phyloP scores from a whole-genome alignment of 2,113 vertebrate genomes.

The Trogon surrucura region DNA sequence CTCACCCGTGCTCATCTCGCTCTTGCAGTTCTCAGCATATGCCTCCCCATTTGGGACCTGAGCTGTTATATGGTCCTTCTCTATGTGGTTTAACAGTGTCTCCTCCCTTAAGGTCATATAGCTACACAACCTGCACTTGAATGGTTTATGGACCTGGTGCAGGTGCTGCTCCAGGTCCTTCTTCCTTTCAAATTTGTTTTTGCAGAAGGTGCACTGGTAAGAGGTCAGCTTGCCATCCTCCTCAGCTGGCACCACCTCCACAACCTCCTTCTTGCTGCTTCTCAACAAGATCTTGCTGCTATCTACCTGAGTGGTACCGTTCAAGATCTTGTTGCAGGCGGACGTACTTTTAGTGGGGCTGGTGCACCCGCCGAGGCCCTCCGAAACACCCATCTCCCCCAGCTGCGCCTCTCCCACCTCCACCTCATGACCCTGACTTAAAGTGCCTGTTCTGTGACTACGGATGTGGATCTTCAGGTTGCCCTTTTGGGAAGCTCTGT shows the following conservation, averaged over 20 bases:
- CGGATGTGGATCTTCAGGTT: constrained; percentile 96
- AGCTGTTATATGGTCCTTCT: constrained; percentile 89
- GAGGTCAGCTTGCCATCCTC: constrained; percentile 47
- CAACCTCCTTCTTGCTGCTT: constrained; percentile 83
- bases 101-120: constrained; percentile 86
- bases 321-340: constrained; percentile 88
- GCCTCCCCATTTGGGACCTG: constrained; percentile 77
- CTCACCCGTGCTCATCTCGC: constrained; percentile 72
- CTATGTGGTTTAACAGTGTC: constrained; percentile 88
- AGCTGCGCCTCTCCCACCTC: constrained; percentile 80
- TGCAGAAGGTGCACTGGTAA: constrained; percentile 80
- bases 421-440: constrained; percentile 82
- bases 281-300: constrained; percentile 83
- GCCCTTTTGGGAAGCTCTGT: constrained; percentile 94
- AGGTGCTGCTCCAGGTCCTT: constrained; percentile 83
- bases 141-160: constrained; percentile 82
- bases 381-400: constrained; percentile 82
- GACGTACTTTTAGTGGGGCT: constrained; percentile 93
- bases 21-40: constrained; percentile 76
- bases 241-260: accelerated
- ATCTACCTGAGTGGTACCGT: constrained; percentile 73
- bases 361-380: constrained; percentile 86
- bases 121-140: constrained; percentile 87
- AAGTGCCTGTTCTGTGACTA: constrained; percentile 89
- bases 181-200: constrained; percentile 79